Percentiles rank a stretch among this genome's conserved stretches.
phyloP scores from a whole-genome alignment of 37 sponge, comb jelly and placozoan species.

The Axinella damicornis region DNA sequence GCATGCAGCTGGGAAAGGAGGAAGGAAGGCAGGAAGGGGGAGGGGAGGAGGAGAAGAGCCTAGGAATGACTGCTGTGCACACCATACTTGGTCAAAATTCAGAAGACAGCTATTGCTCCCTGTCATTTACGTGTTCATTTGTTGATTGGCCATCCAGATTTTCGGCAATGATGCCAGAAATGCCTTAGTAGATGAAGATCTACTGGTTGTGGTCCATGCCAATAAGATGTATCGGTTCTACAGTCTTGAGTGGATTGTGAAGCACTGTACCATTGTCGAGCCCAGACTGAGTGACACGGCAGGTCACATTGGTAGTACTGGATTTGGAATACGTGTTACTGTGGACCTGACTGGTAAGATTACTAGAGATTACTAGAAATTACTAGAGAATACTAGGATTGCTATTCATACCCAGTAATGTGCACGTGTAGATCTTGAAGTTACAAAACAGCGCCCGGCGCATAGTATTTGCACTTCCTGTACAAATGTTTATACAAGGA shows the following conservation, averaged over 20 bases:
- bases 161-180: slow-evolving; percentile 72
- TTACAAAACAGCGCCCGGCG: too few relatives aligned
- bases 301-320: slow-evolving; percentile 11
- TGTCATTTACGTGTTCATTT: too few relatives aligned
- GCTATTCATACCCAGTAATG: too few relatives aligned
- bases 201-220: slow-evolving; percentile 46
- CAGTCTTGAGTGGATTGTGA: slow-evolving; percentile 47
- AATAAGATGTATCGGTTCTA: slow-evolving; percentile 21
- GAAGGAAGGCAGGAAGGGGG: not conserved
- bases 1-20: too few relatives aligned
- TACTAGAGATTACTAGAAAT: too few relatives aligned
- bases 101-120: too few relatives aligned
- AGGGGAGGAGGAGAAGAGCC: not conserved
- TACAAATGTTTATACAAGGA: too few relatives aligned
- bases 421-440: too few relatives aligned
- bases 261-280: slow-evolving; percentile 33
- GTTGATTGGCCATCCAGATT: slow-evolving; percentile 28
- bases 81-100: too few relatives aligned
- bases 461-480: too few relatives aligned
- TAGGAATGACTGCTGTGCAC: too few relatives aligned
- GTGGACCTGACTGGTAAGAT: slow-evolving; percentile 70
- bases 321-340: slow-evolving; percentile 67
- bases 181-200: slow-evolving; percentile 48
- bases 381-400: too few relatives aligned
- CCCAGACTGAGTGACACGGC: slow-evolving; percentile 22